Evolutionary conservation across 2,797 vertebrate species (phyloP), one percentile per base, ranked within the genome.

Genomic region (Anguilla pacifica): DNA sequence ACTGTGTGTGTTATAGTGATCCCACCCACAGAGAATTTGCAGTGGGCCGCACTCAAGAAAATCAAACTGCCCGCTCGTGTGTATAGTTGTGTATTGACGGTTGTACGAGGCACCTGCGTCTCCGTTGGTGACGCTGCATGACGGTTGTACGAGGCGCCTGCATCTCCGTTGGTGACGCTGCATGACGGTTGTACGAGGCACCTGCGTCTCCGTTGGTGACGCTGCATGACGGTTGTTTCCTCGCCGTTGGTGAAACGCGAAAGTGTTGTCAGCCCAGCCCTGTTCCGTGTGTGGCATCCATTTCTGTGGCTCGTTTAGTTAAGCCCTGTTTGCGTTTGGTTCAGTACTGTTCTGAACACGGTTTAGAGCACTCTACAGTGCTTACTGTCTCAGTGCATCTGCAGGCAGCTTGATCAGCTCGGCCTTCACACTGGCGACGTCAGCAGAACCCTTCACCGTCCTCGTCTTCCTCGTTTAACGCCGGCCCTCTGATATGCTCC

Each of bases 401-500:
- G 6, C 9, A 67, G 61, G 57, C 11, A 59, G 57, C 3, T 59
- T 59, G 1, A 11, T 72, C 70, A 72, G 70, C 13, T 39, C 31
- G 7, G 72, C 72, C 35, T 39, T 35, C 13, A 17, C 55, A 77
- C 22, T 17, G 28, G 28, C 6, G 31, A 77, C 39, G 11, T 15
- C 31, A 19, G 10, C 72, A 3, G 15, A 39, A 39, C 72, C 72
- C 35, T 31, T 35, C 49, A 0, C 2, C 49, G 0, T 51, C 49
- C 1, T 28, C n/a, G 0, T n/a, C 25, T 28, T 39, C 13, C 72
- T 13, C 5, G 2, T 77, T 77, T 77, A 77, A 83, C 43, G 5
- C 49, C 43, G 25, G 81, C 53, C n/a, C 51, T 84, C 64, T 35
- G 94, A 94, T 84, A 96, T 96, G 88, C 87, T 93, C 53, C 95